A percentile compares a stretch with the other conserved stretches of the same genome.
Evolutionary conservation across 2,888 invertebrate species (phyloP).

Genomic region (Cepaea hortensis): DNA sequence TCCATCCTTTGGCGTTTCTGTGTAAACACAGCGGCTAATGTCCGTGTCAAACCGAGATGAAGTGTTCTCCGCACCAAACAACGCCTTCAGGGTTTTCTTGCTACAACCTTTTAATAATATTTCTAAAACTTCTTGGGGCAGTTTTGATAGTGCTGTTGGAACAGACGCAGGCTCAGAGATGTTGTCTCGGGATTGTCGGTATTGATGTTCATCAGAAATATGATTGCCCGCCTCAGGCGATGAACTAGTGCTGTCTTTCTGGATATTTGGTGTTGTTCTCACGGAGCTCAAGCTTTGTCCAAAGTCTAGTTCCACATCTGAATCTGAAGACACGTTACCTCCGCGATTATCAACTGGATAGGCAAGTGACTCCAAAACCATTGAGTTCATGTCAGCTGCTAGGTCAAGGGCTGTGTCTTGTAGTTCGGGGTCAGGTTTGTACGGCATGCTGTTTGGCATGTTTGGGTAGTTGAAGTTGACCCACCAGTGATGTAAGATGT

Average conservation of each 20-base stretch:
- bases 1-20: background rate
- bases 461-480: slow-evolving; percentile 81
- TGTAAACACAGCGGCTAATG: background rate
- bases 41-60: background rate
- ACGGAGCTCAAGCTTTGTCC: background rate
- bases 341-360: slow-evolving; percentile 30
- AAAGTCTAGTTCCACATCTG: slow-evolving; percentile 59
- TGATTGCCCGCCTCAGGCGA: slow-evolving; percentile 49
- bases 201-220: background rate
- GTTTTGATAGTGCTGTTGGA: background rate
- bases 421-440: slow-evolving; percentile 54
- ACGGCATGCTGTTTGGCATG: slow-evolving; percentile 63
- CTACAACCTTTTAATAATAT: slow-evolving; percentile 39
- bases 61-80: slow-evolving; percentile 15
- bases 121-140: slow-evolving; percentile 57
- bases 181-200: background rate
- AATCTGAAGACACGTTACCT: slow-evolving; percentile 58
- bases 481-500: slow-evolving; percentile 98
- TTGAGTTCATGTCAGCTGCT: slow-evolving; percentile 17
- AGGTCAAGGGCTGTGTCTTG: background rate
- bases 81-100: slow-evolving; percentile 20
- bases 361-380: background rate
- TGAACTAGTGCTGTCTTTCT: slow-evolving; percentile 22
- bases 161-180: background rate
- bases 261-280: background rate